Conservation (phyloP, 2,113 vertebrate species). For the Ceyx margarethae region DNA sequence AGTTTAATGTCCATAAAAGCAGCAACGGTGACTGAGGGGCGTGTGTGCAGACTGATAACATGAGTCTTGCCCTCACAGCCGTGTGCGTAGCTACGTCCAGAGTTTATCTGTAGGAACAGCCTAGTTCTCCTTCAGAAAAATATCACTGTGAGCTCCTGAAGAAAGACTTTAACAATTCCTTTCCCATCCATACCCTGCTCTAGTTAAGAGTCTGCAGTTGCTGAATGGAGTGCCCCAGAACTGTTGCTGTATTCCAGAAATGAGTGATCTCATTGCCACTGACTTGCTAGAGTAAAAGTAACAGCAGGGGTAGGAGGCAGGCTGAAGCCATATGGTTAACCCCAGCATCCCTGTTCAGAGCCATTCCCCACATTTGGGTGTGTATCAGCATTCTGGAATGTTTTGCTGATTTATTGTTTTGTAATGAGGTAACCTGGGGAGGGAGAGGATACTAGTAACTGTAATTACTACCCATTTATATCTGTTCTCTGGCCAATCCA, state of each 20-base stretch:
- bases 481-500: slow-evolving; percentile 8
- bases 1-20: not conserved
- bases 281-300: slow-evolving; percentile 38
- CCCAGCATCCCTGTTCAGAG: not conserved
- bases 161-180: slow-evolving; percentile 46
- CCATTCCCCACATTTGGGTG: not conserved
- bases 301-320: not conserved
- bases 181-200: slow-evolving; percentile 14
- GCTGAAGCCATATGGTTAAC: slow-evolving; percentile 58
- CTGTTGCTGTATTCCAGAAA: not conserved
- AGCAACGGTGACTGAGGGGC: not conserved
- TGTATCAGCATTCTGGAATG: not conserved
- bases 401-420: slow-evolving; percentile 48
- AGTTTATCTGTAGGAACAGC: not conserved
- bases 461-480: slow-evolving; percentile 42
- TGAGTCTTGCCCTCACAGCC: not conserved
- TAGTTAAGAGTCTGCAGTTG: slow-evolving; percentile 49
- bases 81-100: not conserved
- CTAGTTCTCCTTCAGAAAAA: not conserved
- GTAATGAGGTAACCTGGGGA: not conserved
- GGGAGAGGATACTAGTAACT: not conserved
- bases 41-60: not conserved
- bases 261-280: slow-evolving; percentile 19
- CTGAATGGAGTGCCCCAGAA: slow-evolving; percentile 23
- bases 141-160: not conserved